Conservation (phyloP, 2,797 vertebrate species). For the Sardinella longiceps region DNA sequence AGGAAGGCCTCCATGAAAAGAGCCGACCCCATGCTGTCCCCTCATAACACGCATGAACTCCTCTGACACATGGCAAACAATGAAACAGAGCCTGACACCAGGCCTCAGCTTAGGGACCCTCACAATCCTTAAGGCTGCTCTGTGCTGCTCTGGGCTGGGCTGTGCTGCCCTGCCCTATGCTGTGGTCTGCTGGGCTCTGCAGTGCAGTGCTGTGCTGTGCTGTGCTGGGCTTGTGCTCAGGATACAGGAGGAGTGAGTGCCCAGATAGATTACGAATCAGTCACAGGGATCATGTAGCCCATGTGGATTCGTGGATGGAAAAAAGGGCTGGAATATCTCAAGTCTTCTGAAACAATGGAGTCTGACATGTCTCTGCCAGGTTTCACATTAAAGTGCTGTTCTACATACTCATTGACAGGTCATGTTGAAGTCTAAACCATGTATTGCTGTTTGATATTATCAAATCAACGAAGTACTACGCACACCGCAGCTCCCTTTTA, state of each 20-base stretch:
- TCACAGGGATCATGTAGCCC: neutral
- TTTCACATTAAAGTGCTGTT: neutral
- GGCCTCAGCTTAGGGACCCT: neutral
- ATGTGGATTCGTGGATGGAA: neutral
- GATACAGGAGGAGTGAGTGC: too few relatives aligned
- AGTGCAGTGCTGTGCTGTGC: too few relatives aligned
- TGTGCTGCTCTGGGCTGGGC: neutral
- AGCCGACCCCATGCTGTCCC: neutral
- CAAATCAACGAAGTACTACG: too few relatives aligned
- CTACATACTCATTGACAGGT: neutral
- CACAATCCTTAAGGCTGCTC: neutral
- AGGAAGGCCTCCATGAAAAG: neutral
- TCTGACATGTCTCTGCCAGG: neutral
- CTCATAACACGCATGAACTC: neutral
- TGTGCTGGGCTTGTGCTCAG: too few relatives aligned
- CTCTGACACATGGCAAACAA: constrained; percentile 20
- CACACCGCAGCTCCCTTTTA: too few relatives aligned
- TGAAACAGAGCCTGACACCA: neutral
- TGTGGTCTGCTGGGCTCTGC: too few relatives aligned
- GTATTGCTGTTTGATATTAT: neutral
- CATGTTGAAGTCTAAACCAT: neutral
- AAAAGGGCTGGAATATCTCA: neutral
- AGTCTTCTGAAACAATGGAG: neutral
- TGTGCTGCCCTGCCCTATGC: too few relatives aligned
- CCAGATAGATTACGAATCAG: neutral